Evolutionary conservation across 2,797 vertebrate species (phyloP).

Genomic region (Hemibagrus guttatus): DNA sequence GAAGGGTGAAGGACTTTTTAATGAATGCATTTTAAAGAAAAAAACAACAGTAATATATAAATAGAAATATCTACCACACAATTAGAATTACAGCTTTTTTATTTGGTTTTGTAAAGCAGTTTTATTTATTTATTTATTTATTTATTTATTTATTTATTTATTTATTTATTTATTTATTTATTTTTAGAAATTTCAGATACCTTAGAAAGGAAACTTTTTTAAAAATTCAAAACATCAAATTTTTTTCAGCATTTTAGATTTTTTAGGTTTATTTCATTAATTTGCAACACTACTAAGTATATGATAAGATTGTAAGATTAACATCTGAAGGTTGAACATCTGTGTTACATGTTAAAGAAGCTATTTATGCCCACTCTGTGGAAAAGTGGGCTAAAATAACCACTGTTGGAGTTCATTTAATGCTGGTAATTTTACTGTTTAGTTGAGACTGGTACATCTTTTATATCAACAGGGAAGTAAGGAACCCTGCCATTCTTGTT

Average conservation of each 20-base stretch:
- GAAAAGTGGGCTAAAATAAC: conserved; percentile 25
- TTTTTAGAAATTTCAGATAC: too few species aligned
- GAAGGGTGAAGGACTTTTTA: too few species aligned
- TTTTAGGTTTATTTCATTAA: neutral
- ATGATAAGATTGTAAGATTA: neutral
- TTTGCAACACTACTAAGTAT: neutral
- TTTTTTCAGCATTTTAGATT: neutral
- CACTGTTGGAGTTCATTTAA: conserved; percentile 25
- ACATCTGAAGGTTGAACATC: neutral
- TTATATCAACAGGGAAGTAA: conserved; percentile 26
- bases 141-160: too few species aligned
- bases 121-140: too few species aligned
- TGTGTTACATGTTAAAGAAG: conserved; percentile 23
- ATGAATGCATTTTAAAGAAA: too few species aligned
- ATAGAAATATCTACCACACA: neutral
- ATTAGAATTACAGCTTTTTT: neutral
- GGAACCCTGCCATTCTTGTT: conserved; percentile 16
- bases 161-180: too few species aligned
- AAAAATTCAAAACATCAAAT: too few species aligned
- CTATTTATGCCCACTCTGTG: conserved; percentile 19
- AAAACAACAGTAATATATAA: neutral
- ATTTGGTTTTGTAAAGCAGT: neutral
- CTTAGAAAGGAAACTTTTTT: too few species aligned
- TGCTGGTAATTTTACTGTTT: conserved; percentile 6
- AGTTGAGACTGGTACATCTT: conserved; percentile 25